These are phyloP conservation scores for Rousettus leschenaultii DNA, from an alignment of 2,113 vertebrate species.

Conservation along the genomic window DNA sequence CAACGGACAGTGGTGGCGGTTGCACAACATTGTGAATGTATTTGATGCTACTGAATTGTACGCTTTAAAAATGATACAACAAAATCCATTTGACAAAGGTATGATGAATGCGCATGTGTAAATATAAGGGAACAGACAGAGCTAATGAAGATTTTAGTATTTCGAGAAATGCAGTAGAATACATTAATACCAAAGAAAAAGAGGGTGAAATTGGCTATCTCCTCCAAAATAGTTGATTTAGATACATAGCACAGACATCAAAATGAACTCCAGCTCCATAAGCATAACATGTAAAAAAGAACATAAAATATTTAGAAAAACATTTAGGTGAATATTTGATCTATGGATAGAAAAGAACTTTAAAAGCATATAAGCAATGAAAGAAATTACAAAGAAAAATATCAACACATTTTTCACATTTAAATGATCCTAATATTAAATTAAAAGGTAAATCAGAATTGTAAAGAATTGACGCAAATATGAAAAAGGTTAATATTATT, in stretches of 20 bases:
- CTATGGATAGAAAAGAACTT: background rate
- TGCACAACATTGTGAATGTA: background rate
- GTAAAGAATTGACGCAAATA: background rate
- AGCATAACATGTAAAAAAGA: background rate
- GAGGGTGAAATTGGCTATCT: background rate
- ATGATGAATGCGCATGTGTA: background rate
- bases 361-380: background rate
- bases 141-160: background rate
- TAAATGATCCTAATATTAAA: background rate
- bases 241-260: background rate
- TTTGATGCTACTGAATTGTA: background rate
- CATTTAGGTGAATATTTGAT: background rate
- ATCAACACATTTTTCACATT: background rate
- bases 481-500: background rate
- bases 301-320: background rate
- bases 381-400: background rate
- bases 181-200: fast-evolving
- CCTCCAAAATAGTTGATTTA: background rate
- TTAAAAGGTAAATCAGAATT: background rate
- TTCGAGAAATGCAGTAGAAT: background rate
- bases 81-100: background rate
- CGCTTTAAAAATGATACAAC: background rate
- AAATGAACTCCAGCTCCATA: background rate
- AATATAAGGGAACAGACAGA: background rate
- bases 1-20: background rate